A percentile compares a stretch with the other conserved stretches of the same genome.
Evolutionary conservation across 1,140 invertebrate genomes (phyloP).

Genomic region (Sinonovacula constricta): DNA sequence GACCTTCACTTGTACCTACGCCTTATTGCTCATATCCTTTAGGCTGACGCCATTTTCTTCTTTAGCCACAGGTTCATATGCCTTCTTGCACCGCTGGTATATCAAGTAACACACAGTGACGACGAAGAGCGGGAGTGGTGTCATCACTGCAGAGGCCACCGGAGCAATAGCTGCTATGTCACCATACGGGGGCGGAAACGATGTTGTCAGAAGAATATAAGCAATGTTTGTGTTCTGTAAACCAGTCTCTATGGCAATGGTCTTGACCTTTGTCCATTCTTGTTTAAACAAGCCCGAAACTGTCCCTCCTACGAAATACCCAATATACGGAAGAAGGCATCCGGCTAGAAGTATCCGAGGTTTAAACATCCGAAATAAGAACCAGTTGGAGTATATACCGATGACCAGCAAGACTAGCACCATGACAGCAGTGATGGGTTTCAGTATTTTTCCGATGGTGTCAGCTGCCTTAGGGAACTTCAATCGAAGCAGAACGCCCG

Average conservation of each 20-base stretch:
- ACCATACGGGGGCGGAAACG: conserved; percentile 78
- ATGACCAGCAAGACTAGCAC: conserved; percentile 94
- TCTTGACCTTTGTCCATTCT: conserved; percentile 75
- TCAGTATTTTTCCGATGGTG: conserved; percentile 66
- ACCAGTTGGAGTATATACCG: conserved; percentile 93
- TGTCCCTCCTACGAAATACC: conserved; percentile 87
- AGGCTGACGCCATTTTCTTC: no score
- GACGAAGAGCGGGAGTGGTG: conserved; percentile 88
- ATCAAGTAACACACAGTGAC: conserved; percentile 57
- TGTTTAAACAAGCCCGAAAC: conserved; percentile 66
- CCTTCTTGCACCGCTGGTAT: conserved; percentile 60
- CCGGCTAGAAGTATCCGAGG: conserved; percentile 85
- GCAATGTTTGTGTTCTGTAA: conserved; percentile 80
- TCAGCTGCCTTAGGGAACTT: conserved; percentile 80
- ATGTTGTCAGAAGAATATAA: conserved; percentile 78
- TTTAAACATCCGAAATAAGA: conserved; percentile 91
- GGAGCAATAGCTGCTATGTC: conserved; percentile 78
- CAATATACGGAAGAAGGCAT: conserved; percentile 91
- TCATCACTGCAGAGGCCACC: conserved; percentile 91
- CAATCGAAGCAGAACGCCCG: conserved; percentile 84
- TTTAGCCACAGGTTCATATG: conserved; percentile 48
- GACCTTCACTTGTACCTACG: no score
- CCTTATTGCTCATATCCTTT: no score
- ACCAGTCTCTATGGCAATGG: conserved; percentile 81
- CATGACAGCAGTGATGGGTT: conserved; percentile 88